Evolutionary conservation across 2,888 invertebrate species (phyloP).

Genomic region (Hemaris fuciformis): DNA sequence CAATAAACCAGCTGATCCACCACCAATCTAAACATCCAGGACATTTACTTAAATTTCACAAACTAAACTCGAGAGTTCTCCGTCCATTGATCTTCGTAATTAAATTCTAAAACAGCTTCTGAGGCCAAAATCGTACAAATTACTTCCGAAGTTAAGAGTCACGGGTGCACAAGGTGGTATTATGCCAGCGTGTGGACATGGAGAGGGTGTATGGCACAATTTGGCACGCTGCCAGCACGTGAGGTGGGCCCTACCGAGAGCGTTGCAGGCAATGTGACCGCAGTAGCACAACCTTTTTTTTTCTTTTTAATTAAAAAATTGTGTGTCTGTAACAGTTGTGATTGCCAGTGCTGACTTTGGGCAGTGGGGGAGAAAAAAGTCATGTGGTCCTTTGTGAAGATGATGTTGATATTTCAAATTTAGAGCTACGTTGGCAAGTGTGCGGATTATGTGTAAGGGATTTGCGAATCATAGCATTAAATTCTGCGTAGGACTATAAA

Average conservation of each 20-base stretch:
- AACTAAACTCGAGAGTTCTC: background rate
- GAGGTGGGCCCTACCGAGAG: slow-evolving; percentile 8
- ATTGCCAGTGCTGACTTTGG: background rate
- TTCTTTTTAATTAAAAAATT: background rate
- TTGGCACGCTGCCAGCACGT: slow-evolving; percentile 13
- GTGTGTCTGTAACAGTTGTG: background rate
- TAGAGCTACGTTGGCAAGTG: too few relatives aligned
- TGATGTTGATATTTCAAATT: too few relatives aligned
- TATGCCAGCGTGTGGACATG: slow-evolving; percentile 6
- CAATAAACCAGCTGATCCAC: too few relatives aligned
- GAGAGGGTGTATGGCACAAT: slow-evolving; percentile 12
- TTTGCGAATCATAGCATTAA: too few relatives aligned
- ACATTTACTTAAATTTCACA: background rate
- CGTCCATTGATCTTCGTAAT: background rate
- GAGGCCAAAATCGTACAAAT: background rate
- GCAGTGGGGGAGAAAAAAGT: too few relatives aligned
- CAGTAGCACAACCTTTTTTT: background rate
- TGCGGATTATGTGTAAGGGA: too few relatives aligned
- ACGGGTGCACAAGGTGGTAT: background rate
- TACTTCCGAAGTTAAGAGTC: background rate
- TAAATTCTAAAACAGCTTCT: background rate
- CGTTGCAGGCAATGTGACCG: background rate
- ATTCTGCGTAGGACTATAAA: too few relatives aligned
- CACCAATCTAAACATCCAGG: background rate
- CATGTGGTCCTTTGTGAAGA: too few relatives aligned